Evolutionary conservation across 2,113 vertebrate species (phyloP), one percentile per base, ranked within the genome.

Genomic region (Gambusia affinis): DNA sequence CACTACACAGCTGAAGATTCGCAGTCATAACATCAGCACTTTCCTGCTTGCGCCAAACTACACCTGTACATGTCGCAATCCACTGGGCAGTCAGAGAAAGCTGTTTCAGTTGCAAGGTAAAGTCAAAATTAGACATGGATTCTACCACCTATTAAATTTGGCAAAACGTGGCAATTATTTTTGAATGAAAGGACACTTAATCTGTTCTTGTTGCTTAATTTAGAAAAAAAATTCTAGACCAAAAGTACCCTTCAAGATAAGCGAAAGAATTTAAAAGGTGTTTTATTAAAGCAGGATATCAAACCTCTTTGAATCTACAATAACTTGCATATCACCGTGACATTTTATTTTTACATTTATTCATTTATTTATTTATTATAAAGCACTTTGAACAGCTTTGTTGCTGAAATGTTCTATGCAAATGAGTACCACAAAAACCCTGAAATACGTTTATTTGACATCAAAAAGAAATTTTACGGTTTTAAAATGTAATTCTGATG

Each of bases 11-110:
- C 86, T 94, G 28, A 27, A 19, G 27, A 81, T 93, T 24, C 37
- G 3, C 3, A 28, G 83, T 62, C 76, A 82, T 60, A 90, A 90
- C 4, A 67, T 88, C 79, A 91, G 72, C 84, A 72, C 35, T 57
- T 69, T 85, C 27, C 47, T 90, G 29, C 70, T 72, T 4, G 3
- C n/a, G 3, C 64, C 85, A 35, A 91, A 67, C 72, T 93, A 88
- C 81, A 82, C 76, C 15, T 93, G 93, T 70, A 75, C 39, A 22
- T 85, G 87, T 62, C 31, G 14, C 61, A 95, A 93, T 67, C 87
- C 88, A 5, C 85, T 94, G 33, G 90, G 93, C 39, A 76, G 42
- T 60, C 72, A 73, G 70, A 82, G 15, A 0, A 68, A 54, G 27
- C 27, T 69, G 17, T 67, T 88, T 1, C 70, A 71, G 8, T 33